These are phyloP conservation scores for Discoglossus pictus DNA, from an alignment of 2,797 vertebrate genomes.

Conservation along the genomic window DNA sequence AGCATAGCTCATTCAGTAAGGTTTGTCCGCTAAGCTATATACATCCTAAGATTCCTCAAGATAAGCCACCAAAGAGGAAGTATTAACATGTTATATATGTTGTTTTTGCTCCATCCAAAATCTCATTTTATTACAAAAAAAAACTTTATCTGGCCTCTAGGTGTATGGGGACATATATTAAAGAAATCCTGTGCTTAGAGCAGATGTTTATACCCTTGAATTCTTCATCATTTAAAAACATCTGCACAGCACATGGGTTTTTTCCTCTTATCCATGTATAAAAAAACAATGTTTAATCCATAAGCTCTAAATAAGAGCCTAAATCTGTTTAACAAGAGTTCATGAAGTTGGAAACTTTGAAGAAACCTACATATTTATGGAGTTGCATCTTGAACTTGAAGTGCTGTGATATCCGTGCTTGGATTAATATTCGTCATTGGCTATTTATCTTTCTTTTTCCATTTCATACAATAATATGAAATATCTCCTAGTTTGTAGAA, in stretches of 20 bases:
- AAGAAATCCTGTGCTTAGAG: conserved; percentile 24
- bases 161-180: conserved; percentile 30
- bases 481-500: too few species aligned
- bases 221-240: conserved; percentile 15
- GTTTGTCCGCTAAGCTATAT: conserved; percentile 7
- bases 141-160: conserved; percentile 29
- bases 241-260: conserved; percentile 26
- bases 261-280: neutral
- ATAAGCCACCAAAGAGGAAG: conserved; percentile 15
- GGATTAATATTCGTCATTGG: too few species aligned
- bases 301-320: neutral
- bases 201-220: conserved; percentile 40
- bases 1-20: neutral
- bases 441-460: too few species aligned
- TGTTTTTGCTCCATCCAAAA: conserved; percentile 19
- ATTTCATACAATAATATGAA: too few species aligned
- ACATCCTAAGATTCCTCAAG: conserved; percentile 27
- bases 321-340: too few species aligned
- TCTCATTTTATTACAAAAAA: conserved; percentile 28
- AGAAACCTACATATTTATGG: too few species aligned
- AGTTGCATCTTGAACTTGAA: too few species aligned
- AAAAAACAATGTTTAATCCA: neutral
- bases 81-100: conserved; percentile 12
- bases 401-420: too few species aligned
- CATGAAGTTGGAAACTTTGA: too few species aligned